Conservation (phyloP, 2,797 vertebrate species). For the Nyctalus aviator region DNA sequence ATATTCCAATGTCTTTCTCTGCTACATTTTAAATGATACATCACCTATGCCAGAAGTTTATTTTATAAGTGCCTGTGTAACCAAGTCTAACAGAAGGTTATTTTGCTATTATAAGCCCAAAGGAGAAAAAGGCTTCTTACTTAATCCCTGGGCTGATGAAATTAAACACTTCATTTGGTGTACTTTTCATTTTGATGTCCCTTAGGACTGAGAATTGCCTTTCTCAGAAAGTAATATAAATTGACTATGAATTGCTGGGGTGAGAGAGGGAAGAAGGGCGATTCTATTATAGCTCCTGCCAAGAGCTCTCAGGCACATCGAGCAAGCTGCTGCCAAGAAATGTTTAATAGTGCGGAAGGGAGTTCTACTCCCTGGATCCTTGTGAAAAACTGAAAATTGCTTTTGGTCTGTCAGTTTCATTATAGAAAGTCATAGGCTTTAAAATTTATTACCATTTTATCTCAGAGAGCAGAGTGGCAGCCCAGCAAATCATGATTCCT, state of each 20-base stretch:
- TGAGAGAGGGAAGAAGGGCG: background rate
- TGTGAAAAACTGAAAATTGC: constrained; percentile 40
- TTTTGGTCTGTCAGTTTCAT: constrained; percentile 48
- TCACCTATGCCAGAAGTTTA: constrained; percentile 8
- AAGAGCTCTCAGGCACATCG: constrained; percentile 54
- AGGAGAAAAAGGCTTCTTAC: constrained; percentile 38
- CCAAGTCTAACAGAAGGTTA: background rate
- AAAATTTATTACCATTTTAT: constrained; percentile 59
- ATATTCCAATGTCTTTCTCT: constrained; percentile 18
- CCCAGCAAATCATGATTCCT: background rate
- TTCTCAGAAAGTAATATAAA: constrained; percentile 54
- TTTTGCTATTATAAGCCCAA: constrained; percentile 39
- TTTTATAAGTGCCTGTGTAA: constrained; percentile 27
- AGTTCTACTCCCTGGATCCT: constrained; percentile 39
- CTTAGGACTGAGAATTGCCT: constrained; percentile 59
- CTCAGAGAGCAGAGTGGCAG: background rate
- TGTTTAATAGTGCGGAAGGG: constrained; percentile 18
- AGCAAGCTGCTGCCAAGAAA: constrained; percentile 54
- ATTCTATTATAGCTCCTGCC: constrained; percentile 32
- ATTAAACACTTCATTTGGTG: constrained; percentile 73
- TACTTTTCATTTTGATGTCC: constrained; percentile 69
- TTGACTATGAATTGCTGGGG: constrained; percentile 15
- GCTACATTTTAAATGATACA: constrained; percentile 30
- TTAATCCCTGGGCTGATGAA: constrained; percentile 68
- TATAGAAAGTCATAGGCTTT: constrained; percentile 41